Base-by-base conservation (phyloP, 2,113 vertebrate species). In the Pygathrix nemaeus region DNA sequence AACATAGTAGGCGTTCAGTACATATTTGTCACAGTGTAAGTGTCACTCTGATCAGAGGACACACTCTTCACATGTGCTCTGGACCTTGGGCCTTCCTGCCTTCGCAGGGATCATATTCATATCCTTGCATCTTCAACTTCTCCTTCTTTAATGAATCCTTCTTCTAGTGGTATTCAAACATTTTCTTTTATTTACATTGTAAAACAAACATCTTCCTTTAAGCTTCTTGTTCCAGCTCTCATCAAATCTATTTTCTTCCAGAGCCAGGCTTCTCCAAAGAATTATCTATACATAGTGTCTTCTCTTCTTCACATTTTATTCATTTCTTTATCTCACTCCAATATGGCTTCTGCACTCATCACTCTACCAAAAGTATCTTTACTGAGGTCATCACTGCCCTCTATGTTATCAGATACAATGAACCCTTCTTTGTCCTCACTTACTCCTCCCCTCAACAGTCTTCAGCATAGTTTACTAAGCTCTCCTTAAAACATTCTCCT, bases 131-230 rank as follows among this genome's bases (percentile, higher is more conserved):
- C 23, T 93, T 93, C 66, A 78, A 35, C 3, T 86, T 94, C 45
- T 96, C 11, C 45, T 11, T 88, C 32, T 91, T 40, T 96, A 48
- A 88, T 57, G 21, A 94, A 73, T 70, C 79, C 38, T 91, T 43
- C 64, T 93, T 95, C 25, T 96, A 87, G 12, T 64, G 76, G 21
- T 66, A 84, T 84, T 87, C 12, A 83, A 94, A 93, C 10, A 72
- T 87, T 75, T 83, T 93, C 8, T 82, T n/a, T 75, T 68, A 78
- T 81, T 95, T 66, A 75, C 6, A 85, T 21, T 30, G 8, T 59
- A 82, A 94, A 92, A 57, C 8, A 81, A 73, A 52, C 50, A 84
- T 66, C 55, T 95, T 90, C 23, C 21, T 30, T 92, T 83, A 96
- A 81, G 14, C 6, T 94, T n/a, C 30, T 17, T 52, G 21, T 61